A percentile compares a stretch with the other conserved stretches of the same genome.
These are phyloP conservation scores for Enteromius argenteus DNA, from an alignment of 2,797 vertebrate species.

Conservation along the genomic window DNA sequence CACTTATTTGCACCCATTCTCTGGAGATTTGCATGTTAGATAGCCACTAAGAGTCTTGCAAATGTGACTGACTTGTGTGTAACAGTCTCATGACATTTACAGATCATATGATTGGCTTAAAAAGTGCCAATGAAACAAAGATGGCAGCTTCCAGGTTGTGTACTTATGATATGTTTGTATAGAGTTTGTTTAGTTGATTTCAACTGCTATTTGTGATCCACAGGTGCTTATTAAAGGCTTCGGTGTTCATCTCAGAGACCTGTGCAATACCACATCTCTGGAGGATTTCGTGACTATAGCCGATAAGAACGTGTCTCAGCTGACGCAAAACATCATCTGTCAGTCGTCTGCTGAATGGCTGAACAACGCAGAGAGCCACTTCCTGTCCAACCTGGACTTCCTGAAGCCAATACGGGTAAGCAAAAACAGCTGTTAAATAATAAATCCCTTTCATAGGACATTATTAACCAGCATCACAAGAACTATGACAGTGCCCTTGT, in stretches of 20 bases:
- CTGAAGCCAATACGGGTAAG: slow-evolving; percentile 90
- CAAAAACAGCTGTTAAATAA: background rate
- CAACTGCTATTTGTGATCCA: slow-evolving; percentile 14
- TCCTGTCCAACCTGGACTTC: slow-evolving; percentile 89
- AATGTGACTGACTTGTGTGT: background rate
- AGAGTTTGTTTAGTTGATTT: background rate
- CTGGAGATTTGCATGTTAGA: background rate
- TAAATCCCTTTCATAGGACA: background rate
- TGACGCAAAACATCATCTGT: slow-evolving; percentile 86
- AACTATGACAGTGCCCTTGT: background rate
- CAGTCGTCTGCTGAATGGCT: slow-evolving; percentile 84
- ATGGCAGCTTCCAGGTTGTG: background rate
- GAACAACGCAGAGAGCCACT: slow-evolving; percentile 79
- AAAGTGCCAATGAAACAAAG: background rate
- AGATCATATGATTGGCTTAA: background rate
- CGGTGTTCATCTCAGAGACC: slow-evolving; percentile 84
- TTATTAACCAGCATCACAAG: background rate
- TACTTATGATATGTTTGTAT: background rate
- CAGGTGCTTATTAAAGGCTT: slow-evolving; percentile 91
- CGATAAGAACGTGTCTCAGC: slow-evolving; percentile 73
- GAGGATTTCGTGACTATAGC: slow-evolving; percentile 84
- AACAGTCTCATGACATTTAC: background rate
- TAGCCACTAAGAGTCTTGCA: background rate
- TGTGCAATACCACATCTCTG: slow-evolving; percentile 85
- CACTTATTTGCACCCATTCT: background rate